phyloP scores from a whole-genome alignment of 2,888 invertebrate genomes.

The Charanyca ferruginea region DNA sequence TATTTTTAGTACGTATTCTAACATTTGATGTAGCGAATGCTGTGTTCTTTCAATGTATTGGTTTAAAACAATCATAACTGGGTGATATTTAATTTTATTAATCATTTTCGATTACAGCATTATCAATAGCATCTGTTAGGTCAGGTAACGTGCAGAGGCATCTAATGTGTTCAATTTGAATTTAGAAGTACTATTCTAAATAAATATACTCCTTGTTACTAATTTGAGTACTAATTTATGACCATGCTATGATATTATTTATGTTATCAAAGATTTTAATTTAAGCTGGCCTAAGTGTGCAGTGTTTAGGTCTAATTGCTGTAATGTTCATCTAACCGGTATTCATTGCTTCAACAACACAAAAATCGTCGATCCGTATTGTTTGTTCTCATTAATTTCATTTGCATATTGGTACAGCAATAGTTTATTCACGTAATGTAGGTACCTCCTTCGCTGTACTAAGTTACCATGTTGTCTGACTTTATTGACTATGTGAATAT shows the following conservation, averaged over 20 bases:
- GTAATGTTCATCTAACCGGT: slow-evolving; percentile 21
- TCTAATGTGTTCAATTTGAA: too few species aligned
- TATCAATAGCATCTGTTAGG: neutral
- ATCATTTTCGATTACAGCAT: neutral
- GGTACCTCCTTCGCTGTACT: slow-evolving; percentile 12
- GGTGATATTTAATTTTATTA: slow-evolving; percentile 7
- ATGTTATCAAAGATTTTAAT: neutral
- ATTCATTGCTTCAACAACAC: slow-evolving; percentile 16
- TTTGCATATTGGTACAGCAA: slow-evolving; percentile 43
- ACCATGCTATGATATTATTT: neutral
- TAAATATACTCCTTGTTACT: neutral
- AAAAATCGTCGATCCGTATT: slow-evolving; percentile 34
- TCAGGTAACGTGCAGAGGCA: neutral
- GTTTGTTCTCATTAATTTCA: slow-evolving; percentile 42
- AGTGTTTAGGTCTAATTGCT: slow-evolving; percentile 10
- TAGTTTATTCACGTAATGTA: slow-evolving; percentile 34
- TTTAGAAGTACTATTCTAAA: neutral
- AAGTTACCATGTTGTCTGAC: slow-evolving; percentile 8
- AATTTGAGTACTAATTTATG: neutral
- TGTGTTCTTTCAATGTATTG: slow-evolving; percentile 38
- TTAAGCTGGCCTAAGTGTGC: neutral
- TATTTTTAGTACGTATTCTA: slow-evolving; percentile 65
- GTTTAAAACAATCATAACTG: slow-evolving; percentile 26
- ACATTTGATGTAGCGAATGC: slow-evolving; percentile 54
- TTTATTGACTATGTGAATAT: slow-evolving; percentile 39